Base-by-base conservation (phyloP, 1,140 invertebrate genomes). In the Brachionus koreanus region DNA sequence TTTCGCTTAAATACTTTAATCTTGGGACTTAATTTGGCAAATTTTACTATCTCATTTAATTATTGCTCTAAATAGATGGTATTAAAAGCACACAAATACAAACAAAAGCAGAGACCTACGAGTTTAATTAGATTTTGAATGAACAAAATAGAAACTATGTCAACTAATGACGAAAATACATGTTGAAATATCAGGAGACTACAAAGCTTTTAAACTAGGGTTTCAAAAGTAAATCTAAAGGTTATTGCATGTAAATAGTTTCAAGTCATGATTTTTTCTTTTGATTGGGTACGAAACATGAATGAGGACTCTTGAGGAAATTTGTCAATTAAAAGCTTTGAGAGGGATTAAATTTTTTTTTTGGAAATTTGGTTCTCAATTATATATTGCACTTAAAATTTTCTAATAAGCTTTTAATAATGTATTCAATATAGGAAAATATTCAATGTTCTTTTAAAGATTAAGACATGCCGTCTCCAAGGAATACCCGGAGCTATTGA, bases 151-250 rank as follows among this genome's bases (percentile, higher is more conserved):
- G 37, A 69, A 69, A 69, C 65, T 69, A 69, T 69, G 65, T 69
- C 65, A 69, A 69, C 37, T 23, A 39, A 69, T 23, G 65, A 39
- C 16, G 13, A 69, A 39, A 69, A 69, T 37, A 57, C 49, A 57
- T 57, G 49, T 69, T 39, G n/a, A 69, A 69, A 69, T 69, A 69
- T 69, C 65, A 69, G 65, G 65, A 69, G 65, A 69, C 65, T 69
- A 39, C 6, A 39, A 39, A 69, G 33, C 37, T 39, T 69, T 39
- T 69, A 37, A 37, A 69, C 37, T 69, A 65, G 63, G 63, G 25
- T 65, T 65, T 65, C 33, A 13, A 33, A 33, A 33, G 13, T 65
- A 33, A 37, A 69, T 33, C n/a, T 69, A 69, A 69, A 69, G 65
- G 29, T 69, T 69, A 39, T 37, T 19, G 65, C 29, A 69, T 69